Evolutionary conservation across 2,888 invertebrate species (phyloP), one percentile per base, ranked within the genome.

Genomic region (Leptopilina drosophilae): DNA sequence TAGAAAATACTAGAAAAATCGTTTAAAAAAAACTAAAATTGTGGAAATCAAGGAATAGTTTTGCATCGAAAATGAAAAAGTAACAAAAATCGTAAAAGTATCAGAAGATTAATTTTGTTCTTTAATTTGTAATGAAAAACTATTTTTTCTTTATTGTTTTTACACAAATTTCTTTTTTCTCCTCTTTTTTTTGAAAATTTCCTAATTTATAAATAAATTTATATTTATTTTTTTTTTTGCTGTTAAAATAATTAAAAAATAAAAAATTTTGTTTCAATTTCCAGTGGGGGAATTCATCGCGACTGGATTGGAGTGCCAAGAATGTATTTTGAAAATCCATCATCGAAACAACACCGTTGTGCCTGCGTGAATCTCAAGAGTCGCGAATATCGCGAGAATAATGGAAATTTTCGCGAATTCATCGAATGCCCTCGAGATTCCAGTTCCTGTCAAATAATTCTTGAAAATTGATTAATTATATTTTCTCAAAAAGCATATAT

Each of bases 241-340:
- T 20, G 20, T 20, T 20, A 20, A 20, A 1, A 46, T 9, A 1
- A 46, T 46, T 11, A 46, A 46, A 78, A 14, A 64, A 59, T 56
- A 67, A 3, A 9, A 64, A 64, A 15, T 46, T 66, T 5, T 1
- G 5, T 3, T 26, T 69, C 1, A 7, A 42, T 33, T 73, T 94
- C 85, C 91, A 98, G 99, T 93, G 99, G 99, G 77, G 98, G 98
- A 33, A 94, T 98, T 76, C 92, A 94, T 77, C 94, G 99, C 86
- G 93, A 94, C 81, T 99, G 99, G 99, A 92, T 93, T 15, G 99
- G 99, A 20, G 95, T 97, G 66, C 99, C 99, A 0, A 94, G 98
- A 82, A 95, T 96, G 91, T 93, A 96, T 8, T 97, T 94, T 89
- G 94, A 95, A 82, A 86, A 87, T 83, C 94, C 95, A 15, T 95